phyloP scores from a whole-genome alignment of 2,113 vertebrate genomes.

The Xiphophorus maculatus region DNA sequence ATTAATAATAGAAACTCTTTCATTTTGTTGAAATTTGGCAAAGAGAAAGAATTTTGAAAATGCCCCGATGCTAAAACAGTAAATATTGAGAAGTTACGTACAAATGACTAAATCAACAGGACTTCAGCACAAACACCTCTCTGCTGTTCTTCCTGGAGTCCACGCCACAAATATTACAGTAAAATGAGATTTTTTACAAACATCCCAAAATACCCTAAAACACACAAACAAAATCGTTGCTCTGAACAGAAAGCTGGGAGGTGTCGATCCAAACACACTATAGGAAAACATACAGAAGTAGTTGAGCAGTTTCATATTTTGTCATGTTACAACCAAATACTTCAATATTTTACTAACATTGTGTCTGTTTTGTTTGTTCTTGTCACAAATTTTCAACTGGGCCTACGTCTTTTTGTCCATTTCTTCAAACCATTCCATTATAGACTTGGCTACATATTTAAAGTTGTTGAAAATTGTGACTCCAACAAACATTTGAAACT shows the following conservation, averaged over 20 bases:
- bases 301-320: neutral
- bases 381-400: neutral
- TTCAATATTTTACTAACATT: neutral
- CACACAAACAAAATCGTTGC: neutral
- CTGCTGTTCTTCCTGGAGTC: too few relatives aligned
- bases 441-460: neutral
- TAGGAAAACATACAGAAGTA: neutral
- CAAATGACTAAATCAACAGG: neutral
- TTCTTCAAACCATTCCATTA: neutral
- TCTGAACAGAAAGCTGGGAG: neutral
- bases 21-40: too few relatives aligned
- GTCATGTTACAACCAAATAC: neutral
- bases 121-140: neutral
- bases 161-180: too few relatives aligned
- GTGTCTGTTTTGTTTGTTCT: neutral
- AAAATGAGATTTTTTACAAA: too few relatives aligned
- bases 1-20: too few relatives aligned
- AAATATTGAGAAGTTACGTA: neutral
- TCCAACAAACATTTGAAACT: neutral
- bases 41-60: too few relatives aligned
- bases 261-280: neutral
- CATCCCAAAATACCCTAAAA: too few relatives aligned
- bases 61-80: neutral
- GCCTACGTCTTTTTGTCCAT: neutral
- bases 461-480: neutral